Base-by-base conservation (phyloP, 1,140 invertebrate genomes). In the Schlechtendalia chinensis region DNA sequence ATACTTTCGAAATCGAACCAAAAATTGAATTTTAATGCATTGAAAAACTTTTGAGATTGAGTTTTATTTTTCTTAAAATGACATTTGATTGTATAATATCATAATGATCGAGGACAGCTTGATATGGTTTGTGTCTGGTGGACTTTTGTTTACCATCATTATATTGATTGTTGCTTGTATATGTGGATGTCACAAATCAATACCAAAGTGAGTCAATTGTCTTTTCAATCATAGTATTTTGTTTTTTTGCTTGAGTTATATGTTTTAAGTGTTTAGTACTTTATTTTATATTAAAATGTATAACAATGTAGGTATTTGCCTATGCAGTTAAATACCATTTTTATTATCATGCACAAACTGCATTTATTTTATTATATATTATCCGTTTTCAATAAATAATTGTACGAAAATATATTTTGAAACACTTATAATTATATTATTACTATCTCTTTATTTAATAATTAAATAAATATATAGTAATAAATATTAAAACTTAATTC, bases 141-240 rank as follows among this genome's bases (percentile, higher is more conserved):
- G 71, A 53, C 58, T 79, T 39, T 56, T 81, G 63, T 67, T 81
- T 39, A 65, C 71, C 17, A 79, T 63, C 45, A 6, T 81, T 47
- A 39, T 75, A 69, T 27, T 75, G 24, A 77, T 81, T 29, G n/a
- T 83, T 19, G 82, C 81, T 54, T 85, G 84, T 79, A 81, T 85
- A 27, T 85, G 84, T 67, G 84, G 84, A n/a, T 85, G 84, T 71
- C 81, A 83, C 27, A 85, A 84, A 61, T 84, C 81, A 67, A 79
- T 83, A 29, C 84, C 84, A 14, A 85, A 84, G 84, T 85, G 82
- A 83, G 84, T 81, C n/a, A 24, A 53, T 54, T 75, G 61, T 14
- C 47, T 54, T 29, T 72, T 39, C 8, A 39, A 39, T 39, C 32
- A 39, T n/a, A 39, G 24, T 56, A 19, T 72, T 69, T 63, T 67